phyloP scores from a whole-genome alignment of 2,797 vertebrate species.

The Hipposideros larvatus region DNA sequence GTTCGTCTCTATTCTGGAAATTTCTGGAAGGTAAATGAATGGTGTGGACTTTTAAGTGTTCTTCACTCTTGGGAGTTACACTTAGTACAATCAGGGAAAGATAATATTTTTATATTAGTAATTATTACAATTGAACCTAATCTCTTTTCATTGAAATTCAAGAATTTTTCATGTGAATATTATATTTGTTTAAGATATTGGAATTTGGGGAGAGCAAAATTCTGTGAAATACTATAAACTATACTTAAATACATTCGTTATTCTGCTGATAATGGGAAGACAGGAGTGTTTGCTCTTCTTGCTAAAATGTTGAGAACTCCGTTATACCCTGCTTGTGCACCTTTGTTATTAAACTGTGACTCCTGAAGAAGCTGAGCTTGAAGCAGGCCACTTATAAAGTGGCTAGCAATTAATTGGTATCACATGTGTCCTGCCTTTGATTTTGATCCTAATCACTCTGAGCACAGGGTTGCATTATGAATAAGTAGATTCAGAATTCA shows the following conservation, averaged over 20 bases:
- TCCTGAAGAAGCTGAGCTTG: neutral
- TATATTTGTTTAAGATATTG: slow-evolving; percentile 54
- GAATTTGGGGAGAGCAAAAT: slow-evolving; percentile 29
- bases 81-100: neutral
- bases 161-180: slow-evolving; percentile 35
- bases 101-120: slow-evolving; percentile 19
- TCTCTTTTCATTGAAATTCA: slow-evolving; percentile 41
- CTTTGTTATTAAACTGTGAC: slow-evolving; percentile 30
- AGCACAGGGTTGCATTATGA: neutral
- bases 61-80: neutral
- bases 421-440: neutral
- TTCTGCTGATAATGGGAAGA: slow-evolving; percentile 33
- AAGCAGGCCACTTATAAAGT: neutral
- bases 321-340: neutral
- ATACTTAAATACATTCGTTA: slow-evolving; percentile 31
- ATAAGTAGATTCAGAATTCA: slow-evolving; percentile 6
- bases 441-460: slow-evolving; percentile 27
- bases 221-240: slow-evolving; percentile 46
- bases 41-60: neutral
- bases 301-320: slow-evolving; percentile 51
- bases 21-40: slow-evolving; percentile 41
- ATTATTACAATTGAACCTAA: neutral
- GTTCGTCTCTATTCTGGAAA: slow-evolving; percentile 32
- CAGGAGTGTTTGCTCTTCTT: neutral
- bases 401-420: neutral